A percentile compares a stretch with the other conserved stretches of the same genome.
Conservation (phyloP, 2,113 vertebrate genomes). For the Syngnathoides biaculeatus region DNA sequence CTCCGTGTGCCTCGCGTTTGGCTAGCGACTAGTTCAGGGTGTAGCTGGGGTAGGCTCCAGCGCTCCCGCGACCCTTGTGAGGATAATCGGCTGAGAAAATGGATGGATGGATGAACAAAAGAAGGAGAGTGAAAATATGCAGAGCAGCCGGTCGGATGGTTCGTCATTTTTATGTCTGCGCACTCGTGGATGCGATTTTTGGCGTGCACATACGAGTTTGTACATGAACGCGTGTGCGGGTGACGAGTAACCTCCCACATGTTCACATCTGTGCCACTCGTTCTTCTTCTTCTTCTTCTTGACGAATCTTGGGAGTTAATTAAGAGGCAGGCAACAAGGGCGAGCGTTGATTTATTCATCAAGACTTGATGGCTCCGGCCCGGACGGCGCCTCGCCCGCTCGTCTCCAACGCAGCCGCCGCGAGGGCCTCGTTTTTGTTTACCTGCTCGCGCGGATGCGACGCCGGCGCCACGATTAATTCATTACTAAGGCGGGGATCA, state of each 20-base stretch:
- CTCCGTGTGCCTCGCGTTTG: too few relatives aligned
- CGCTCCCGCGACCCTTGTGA: too few relatives aligned
- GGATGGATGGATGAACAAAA: too few relatives aligned
- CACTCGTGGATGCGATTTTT: too few relatives aligned
- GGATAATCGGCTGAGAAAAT: too few relatives aligned
- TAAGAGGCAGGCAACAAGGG: slow-evolving; percentile 33
- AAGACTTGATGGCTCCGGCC: slow-evolving; percentile 15
- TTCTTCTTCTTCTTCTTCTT: slow-evolving; percentile 2
- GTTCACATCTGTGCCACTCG: slow-evolving; percentile 16
- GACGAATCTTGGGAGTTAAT: slow-evolving; percentile 55
- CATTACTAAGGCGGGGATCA: background rate
- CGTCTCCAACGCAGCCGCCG: too few relatives aligned
- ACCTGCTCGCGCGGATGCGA: background rate
- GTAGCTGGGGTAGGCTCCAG: too few relatives aligned
- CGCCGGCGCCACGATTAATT: background rate
- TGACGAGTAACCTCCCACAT: background rate
- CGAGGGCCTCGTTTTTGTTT: background rate
- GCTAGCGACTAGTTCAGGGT: too few relatives aligned
- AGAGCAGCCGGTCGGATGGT: too few relatives aligned
- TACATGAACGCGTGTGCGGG: background rate
- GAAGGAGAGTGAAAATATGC: too few relatives aligned
- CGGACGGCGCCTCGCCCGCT: slow-evolving; percentile 20
- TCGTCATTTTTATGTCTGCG: too few relatives aligned
- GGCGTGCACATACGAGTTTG: too few relatives aligned
- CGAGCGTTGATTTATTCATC: slow-evolving; percentile 54